Percentiles rank a stretch among this genome's conserved stretches.
Evolutionary conservation across 2,113 vertebrate genomes (phyloP).

Genomic region (Elaphurus davidianus): DNA sequence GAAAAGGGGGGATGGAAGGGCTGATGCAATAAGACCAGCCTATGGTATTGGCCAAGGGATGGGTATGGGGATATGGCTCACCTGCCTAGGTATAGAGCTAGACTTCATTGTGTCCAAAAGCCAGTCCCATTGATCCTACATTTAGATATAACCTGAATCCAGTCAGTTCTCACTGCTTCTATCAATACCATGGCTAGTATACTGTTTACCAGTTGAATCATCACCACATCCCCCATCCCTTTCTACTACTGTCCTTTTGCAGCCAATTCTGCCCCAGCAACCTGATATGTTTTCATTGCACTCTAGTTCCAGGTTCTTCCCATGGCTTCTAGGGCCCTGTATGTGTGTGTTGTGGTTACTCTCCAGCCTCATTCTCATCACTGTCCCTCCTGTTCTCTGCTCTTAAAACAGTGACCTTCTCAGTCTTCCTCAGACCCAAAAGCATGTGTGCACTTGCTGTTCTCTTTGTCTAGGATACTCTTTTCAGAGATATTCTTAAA

Average conservation of each 20-base stretch:
- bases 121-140: neutral
- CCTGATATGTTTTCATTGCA: neutral
- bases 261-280: neutral
- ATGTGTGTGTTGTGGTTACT: fast-evolving
- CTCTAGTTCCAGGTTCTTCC: neutral
- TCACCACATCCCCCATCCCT: neutral
- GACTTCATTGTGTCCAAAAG: neutral
- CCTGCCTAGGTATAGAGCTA: neutral
- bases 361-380: neutral
- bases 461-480: neutral
- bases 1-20: neutral
- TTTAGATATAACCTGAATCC: no score
- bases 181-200: fast-evolving
- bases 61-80: fast-evolving
- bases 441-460: neutral
- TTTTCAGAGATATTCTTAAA: neutral
- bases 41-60: neutral
- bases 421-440: no score
- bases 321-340: fast-evolving
- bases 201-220: neutral
- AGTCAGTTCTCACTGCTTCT: neutral
- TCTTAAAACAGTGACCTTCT: neutral
- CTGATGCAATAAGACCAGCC: neutral
- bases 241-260: neutral
- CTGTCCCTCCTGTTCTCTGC: no score